These are phyloP conservation scores for Punctoribates punctum DNA, from an alignment of 2,888 invertebrate species.

Conservation along the genomic window DNA sequence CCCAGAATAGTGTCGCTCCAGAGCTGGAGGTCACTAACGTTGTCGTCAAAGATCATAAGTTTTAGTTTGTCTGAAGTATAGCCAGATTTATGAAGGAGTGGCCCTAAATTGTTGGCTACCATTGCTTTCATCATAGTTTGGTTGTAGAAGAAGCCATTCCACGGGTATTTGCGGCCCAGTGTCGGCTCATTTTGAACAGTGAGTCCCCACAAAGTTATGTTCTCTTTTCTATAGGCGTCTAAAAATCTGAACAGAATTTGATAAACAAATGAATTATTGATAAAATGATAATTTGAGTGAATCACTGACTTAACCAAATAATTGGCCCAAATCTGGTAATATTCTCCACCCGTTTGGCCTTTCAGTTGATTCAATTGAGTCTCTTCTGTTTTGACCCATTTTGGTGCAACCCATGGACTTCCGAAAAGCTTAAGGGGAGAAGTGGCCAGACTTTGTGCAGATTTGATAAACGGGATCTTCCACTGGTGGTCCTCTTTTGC, in stretches of 20 bases:
- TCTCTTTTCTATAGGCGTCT: conserved; percentile 67
- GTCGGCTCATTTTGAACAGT: conserved; percentile 83
- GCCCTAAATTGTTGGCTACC: conserved; percentile 69
- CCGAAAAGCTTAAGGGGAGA: conserved; percentile 57
- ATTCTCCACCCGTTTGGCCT: conserved; percentile 53
- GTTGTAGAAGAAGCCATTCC: conserved; percentile 66
- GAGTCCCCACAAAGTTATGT: conserved; percentile 67
- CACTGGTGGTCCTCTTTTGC: conserved; percentile 47
- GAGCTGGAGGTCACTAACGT: conserved; percentile 46
- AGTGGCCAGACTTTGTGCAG: conserved; percentile 62
- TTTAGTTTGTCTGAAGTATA: conserved; percentile 60
- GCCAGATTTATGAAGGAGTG: conserved; percentile 61
- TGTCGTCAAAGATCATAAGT: conserved; percentile 67
- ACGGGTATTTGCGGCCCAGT: conserved; percentile 54
- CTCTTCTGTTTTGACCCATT: conserved; percentile 60
- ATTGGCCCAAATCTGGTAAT: conserved; percentile 74
- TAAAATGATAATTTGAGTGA: not conserved
- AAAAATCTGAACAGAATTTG: conserved; percentile 62
- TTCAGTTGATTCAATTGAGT: conserved; percentile 57
- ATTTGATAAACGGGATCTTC: conserved; percentile 57
- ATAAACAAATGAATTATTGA: not conserved
- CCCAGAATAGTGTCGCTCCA: conserved; percentile 53
- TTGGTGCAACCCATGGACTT: conserved; percentile 60
- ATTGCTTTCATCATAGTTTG: conserved; percentile 63
- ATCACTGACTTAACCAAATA: conserved; percentile 66